phyloP scores from a whole-genome alignment of 2,888 invertebrate species.

The Lepidochrysops patricia region DNA sequence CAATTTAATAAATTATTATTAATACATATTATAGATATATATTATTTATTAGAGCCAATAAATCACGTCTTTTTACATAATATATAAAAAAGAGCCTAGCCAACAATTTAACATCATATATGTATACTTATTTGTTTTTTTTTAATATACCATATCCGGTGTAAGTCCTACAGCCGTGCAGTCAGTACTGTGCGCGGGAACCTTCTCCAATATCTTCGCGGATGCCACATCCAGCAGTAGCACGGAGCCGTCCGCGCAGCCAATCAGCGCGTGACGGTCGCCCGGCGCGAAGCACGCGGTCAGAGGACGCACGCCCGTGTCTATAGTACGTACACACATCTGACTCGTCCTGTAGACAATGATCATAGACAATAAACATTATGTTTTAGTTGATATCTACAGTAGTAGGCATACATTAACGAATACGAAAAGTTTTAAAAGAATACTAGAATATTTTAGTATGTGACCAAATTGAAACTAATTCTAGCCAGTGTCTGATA shows the following conservation, averaged over 20 bases:
- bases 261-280: slow-evolving; percentile 92
- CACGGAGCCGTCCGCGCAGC: slow-evolving; percentile 87
- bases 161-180: slow-evolving; percentile 85
- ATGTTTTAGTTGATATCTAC: slow-evolving; percentile 1
- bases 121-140: no score
- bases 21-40: no score
- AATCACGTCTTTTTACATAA: no score
- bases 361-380: not conserved
- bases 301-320: slow-evolving; percentile 78
- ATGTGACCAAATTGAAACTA: no score
- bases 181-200: slow-evolving; percentile 87
- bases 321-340: slow-evolving; percentile 81
- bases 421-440: no score
- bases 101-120: no score
- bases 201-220: slow-evolving; percentile 85
- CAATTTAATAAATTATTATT: no score
- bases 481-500: no score
- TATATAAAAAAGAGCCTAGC: no score
- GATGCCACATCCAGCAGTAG: slow-evolving; percentile 89
- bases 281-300: slow-evolving; percentile 87
- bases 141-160: slow-evolving; percentile 86
- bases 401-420: no score
- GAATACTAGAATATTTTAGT: no score
- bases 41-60: no score
- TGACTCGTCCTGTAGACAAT: slow-evolving; percentile 63